Percentiles rank a stretch among this genome's conserved stretches.
Conservation (phyloP, 1,140 invertebrate species). For the Drosophila ambigua region DNA sequence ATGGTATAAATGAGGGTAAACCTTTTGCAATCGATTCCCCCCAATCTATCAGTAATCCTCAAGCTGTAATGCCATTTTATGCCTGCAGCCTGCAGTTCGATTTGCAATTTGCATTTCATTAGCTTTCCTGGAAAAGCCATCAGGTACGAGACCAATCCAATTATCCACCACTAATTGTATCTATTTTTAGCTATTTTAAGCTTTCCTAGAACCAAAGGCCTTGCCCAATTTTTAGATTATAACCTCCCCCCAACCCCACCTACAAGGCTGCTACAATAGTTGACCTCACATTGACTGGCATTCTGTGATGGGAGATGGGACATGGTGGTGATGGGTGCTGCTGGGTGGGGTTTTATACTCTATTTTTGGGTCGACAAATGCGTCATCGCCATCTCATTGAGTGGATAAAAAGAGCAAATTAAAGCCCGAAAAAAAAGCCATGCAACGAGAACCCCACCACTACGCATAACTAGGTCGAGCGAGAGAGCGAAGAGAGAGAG, state of each 20-base stretch:
- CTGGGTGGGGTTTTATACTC: constrained; percentile 19
- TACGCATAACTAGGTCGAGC: constrained; percentile 51
- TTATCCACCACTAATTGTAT: constrained; percentile 39
- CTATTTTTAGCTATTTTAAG: constrained; percentile 41
- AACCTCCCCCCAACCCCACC: neutral
- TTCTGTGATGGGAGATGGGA: constrained; percentile 1
- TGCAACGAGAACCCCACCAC: constrained; percentile 59
- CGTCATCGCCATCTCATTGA: constrained; percentile 54
- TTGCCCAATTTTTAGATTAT: constrained; percentile 33
- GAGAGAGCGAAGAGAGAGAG: neutral
- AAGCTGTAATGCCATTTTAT: neutral
- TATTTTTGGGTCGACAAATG: constrained; percentile 65
- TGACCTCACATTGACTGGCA: constrained; percentile 34
- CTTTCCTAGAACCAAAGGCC: constrained; percentile 18
- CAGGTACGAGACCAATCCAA: constrained; percentile 18
- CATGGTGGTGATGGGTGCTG: neutral
- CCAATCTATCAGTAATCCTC: too few species aligned
- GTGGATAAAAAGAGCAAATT: constrained; percentile 50
- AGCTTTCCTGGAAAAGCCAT: constrained; percentile 8
- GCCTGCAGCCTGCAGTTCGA: neutral
- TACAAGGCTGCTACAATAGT: constrained; percentile 40
- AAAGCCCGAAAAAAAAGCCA: constrained; percentile 45
- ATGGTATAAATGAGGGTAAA: constrained; percentile 9
- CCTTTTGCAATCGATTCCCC: neutral
- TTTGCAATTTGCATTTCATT: constrained; percentile 7